Base-by-base conservation (phyloP, 92 coral and sea anemone species). In the Muricea muricata region DNA sequence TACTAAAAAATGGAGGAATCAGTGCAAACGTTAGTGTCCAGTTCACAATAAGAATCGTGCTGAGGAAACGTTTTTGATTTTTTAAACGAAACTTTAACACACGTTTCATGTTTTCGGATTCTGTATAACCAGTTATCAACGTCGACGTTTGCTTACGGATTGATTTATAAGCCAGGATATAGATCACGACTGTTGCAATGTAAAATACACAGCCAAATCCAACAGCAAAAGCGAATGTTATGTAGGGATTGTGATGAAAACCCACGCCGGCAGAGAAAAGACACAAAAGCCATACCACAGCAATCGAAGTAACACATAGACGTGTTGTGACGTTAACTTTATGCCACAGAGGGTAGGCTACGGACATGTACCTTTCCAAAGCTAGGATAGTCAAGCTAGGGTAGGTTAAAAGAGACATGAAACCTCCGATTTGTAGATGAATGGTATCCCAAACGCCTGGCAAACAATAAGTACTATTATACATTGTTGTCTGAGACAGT, bases 341-440 rank as follows among this genome's bases (percentile, higher is more conserved):
- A 42, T 73, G 58, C 79, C 79, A 73, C 15, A 73, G 29, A 6
- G 79, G 79, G 18, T 15, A 35, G 18, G 79, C 56, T 13, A 73
- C 37, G 15, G 58, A 21, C 24, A 73, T 13, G 26, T 41, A 41
- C 15, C 79, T 45, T 26, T 73, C 79, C 15, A 73, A 28, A n/a
- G 79, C 79, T 18, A 73, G 37, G 35, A 45, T 23, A 0, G 56
- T 11, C 20, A 73, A 33, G 3, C 34, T 20, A 18, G 79, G 58
- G 26, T n/a, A 42, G 1, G 33, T 12, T 39, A 73, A 14, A 73
- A 0, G 21, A 41, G 42, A 41, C 8, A 4, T 35, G 21, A 39
- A 24, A 45, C 29, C 6, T 28, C 21, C 55, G 28, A 73, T 1
- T n/a, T 4, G n/a, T 21, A 4, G 0, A 46, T 14, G 15, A 10